A percentile compares a stretch with the other conserved stretches of the same genome.
Conservation (phyloP, 1,140 invertebrate genomes). For the Saccostrea glomerata region DNA sequence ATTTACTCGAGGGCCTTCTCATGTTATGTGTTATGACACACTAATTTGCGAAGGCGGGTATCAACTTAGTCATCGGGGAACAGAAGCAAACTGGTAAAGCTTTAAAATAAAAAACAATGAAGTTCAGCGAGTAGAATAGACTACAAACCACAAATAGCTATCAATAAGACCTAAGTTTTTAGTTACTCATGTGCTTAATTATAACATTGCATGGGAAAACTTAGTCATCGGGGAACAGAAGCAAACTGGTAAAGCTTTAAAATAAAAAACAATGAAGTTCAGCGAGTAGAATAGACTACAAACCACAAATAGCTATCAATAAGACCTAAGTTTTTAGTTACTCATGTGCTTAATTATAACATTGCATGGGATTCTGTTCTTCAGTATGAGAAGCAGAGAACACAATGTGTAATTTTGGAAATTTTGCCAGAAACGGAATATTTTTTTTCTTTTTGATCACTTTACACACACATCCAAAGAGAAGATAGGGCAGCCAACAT, state of each 20-base stretch:
- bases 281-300: background rate
- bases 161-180: background rate
- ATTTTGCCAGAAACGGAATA: too few relatives aligned
- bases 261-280: background rate
- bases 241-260: background rate
- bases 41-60: slow-evolving; percentile 27
- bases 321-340: background rate
- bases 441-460: too few relatives aligned
- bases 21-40: background rate
- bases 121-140: background rate
- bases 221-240: background rate
- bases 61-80: background rate
- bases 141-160: background rate
- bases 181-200: background rate
- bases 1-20: background rate
- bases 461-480: too few relatives aligned
- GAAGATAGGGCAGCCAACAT: too few relatives aligned
- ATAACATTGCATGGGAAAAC: too few relatives aligned
- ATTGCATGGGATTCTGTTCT: too few relatives aligned
- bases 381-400: too few relatives aligned
- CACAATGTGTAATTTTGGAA: too few relatives aligned
- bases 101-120: background rate
- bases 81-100: background rate
- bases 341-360: background rate
- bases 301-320: background rate